Evolutionary conservation across 37 sponge, comb jelly and placozoan species (phyloP), one percentile per base, ranked within the genome.

Genomic region (Theonella swinhoei): DNA sequence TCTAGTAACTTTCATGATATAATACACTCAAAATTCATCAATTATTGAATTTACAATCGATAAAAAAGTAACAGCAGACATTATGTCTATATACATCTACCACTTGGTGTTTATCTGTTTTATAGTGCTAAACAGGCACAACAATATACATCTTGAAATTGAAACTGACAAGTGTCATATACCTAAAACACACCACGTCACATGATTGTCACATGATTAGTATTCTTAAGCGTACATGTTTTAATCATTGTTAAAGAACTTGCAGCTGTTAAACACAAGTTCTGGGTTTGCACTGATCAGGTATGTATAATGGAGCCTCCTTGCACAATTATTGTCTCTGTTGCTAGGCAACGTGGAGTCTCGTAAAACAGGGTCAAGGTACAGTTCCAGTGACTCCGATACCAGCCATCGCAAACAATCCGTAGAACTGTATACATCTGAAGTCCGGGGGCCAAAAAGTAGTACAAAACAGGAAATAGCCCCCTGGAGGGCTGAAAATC

Each of bases 381-480:
- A 76, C 11, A 84, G 68, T 34, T 84, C 77, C 58, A 80, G 23
- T 7, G 77, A 43, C 37, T 88, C 82, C 3, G 88, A 70, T 2
- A 88, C 40, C 1, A 88, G 42, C 88, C 88, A 88, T 29, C 70
- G 29, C 1, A 80, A 24, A 32, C 88, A 88, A 40, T 88, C 82
- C n/a, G 64, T 61, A 4, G 34, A 23, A 19, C 70, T 35, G 4
- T 42, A 42, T 4, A 79, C 33, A 22, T 68, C 36, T 3, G 60
- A 26, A 1, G 68, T 22, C 4, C 7, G 35, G 19, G 88, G 88
- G 9, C 88, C 88, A 81, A 81, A 88, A 9, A 88, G 81, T 8
- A 88, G 77, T 3, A 82, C 71, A 3, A 88, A 42, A 30, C 88
- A 77, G 36, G 36, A 54, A 1, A 88, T 17, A 0, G 82, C 88